A percentile compares a stretch with the other conserved stretches of the same genome.
These are phyloP conservation scores for Bombycilla garrulus DNA, from an alignment of 2,113 vertebrate species.

Conservation along the genomic window DNA sequence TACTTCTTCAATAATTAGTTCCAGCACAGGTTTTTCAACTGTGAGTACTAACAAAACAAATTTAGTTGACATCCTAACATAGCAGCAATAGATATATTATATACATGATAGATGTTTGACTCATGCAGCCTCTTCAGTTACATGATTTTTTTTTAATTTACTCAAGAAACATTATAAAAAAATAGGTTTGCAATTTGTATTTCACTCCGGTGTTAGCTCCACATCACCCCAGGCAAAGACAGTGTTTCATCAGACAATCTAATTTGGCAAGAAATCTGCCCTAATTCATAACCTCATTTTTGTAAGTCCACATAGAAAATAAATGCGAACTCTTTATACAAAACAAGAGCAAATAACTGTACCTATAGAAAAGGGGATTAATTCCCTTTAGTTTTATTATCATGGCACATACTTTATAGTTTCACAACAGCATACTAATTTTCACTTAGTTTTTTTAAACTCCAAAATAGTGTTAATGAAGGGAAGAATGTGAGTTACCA, in stretches of 20 bases:
- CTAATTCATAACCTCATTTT: slow-evolving; percentile 28
- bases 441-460: neutral
- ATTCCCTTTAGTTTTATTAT: slow-evolving; percentile 73
- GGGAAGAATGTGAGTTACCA: slow-evolving; percentile 31
- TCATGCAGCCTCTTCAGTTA: slow-evolving; percentile 31
- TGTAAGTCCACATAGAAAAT: slow-evolving; percentile 49
- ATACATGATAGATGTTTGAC: neutral
- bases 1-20: slow-evolving; percentile 1
- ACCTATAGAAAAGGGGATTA: slow-evolving; percentile 71
- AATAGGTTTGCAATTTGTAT: slow-evolving; percentile 64
- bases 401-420: slow-evolving; percentile 73
- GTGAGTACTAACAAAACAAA: slow-evolving; percentile 31
- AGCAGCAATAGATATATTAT: neutral
- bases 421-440: slow-evolving; percentile 67
- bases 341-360: slow-evolving; percentile 69
- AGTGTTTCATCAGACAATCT: slow-evolving; percentile 28
- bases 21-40: slow-evolving; percentile 27
- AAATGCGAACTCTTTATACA: slow-evolving; percentile 56
- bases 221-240: slow-evolving; percentile 24
- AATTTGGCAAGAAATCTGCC: slow-evolving; percentile 47
- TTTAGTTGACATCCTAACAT: neutral
- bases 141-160: neutral
- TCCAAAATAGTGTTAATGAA: slow-evolving; percentile 5
- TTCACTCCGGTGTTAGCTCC: slow-evolving; percentile 1
- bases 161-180: slow-evolving; percentile 64